phyloP scores from a whole-genome alignment of 2,888 invertebrate genomes.

The Oligia fasciuncula region DNA sequence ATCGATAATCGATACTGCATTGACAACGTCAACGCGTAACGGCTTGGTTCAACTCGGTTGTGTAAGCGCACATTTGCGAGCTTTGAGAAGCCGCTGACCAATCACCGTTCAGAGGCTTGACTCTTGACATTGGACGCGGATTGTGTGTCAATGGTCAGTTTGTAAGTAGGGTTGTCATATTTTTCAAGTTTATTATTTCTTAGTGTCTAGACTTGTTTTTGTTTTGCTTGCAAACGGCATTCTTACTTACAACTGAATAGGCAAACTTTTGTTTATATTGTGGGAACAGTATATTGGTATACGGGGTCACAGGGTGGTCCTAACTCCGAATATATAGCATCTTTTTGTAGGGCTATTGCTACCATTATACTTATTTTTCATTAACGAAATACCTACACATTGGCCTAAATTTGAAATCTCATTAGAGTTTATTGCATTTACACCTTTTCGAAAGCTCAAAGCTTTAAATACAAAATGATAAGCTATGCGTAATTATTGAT shows the following conservation, averaged over 20 bases:
- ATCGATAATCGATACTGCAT: slow-evolving; percentile 62
- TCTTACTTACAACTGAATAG: neutral
- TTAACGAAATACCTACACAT: neutral
- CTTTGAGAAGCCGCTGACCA: slow-evolving; percentile 67
- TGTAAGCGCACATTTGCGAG: slow-evolving; percentile 76
- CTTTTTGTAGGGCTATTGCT: neutral
- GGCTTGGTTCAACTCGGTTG: slow-evolving; percentile 69
- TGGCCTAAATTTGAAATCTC: neutral
- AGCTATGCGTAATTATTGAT: neutral
- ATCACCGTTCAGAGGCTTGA: slow-evolving; percentile 64
- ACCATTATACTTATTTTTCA: neutral
- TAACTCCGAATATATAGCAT: no score
- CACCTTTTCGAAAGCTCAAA: neutral
- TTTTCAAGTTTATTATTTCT: neutral
- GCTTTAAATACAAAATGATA: neutral
- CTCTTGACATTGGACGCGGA: slow-evolving; percentile 78
- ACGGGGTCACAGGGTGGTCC: neutral
- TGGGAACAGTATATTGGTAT: neutral
- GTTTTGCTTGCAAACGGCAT: neutral
- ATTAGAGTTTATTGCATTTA: neutral
- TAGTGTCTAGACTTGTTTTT: neutral
- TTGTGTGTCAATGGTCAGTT: slow-evolving; percentile 67
- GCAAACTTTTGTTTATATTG: neutral
- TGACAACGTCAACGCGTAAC: slow-evolving; percentile 62
- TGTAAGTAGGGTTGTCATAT: slow-evolving; percentile 48